Evolutionary conservation across 1,140 invertebrate species (phyloP).

Genomic region (Polyergus mexicanus): DNA sequence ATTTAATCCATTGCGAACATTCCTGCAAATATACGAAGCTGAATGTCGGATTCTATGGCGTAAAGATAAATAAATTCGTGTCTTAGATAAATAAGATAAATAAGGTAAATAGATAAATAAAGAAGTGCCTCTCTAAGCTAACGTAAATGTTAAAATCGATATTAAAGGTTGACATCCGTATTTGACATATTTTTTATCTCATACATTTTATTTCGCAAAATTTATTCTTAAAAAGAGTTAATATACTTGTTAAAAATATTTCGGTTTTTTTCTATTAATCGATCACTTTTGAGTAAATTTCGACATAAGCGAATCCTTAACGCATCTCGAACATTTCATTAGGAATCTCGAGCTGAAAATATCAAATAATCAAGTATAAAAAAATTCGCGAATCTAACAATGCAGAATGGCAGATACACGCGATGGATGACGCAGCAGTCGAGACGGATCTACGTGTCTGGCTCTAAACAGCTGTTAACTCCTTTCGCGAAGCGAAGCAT

Average conservation of each 20-base stretch:
- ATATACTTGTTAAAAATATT: neutral
- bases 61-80: conserved; percentile 30
- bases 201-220: conserved; percentile 2
- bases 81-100: too few species aligned
- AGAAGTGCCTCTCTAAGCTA: neutral
- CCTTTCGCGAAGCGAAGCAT: neutral
- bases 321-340: conserved; percentile 4
- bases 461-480: conserved; percentile 17
- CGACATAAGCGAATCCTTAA: conserved; percentile 22
- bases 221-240: neutral
- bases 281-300: neutral
- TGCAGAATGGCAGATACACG: neutral
- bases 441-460: conserved; percentile 3
- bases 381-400: conserved; percentile 6
- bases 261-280: neutral
- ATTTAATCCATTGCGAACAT: conserved; percentile 67
- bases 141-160: neutral
- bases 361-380: neutral
- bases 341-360: neutral
- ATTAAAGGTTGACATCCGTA: neutral
- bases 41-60: conserved; percentile 21
- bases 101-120: too few species aligned
- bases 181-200: neutral
- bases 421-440: conserved; percentile 30
- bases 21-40: conserved; percentile 58